Conservation (phyloP, 2,113 vertebrate genomes). For the Ochotona princeps region DNA sequence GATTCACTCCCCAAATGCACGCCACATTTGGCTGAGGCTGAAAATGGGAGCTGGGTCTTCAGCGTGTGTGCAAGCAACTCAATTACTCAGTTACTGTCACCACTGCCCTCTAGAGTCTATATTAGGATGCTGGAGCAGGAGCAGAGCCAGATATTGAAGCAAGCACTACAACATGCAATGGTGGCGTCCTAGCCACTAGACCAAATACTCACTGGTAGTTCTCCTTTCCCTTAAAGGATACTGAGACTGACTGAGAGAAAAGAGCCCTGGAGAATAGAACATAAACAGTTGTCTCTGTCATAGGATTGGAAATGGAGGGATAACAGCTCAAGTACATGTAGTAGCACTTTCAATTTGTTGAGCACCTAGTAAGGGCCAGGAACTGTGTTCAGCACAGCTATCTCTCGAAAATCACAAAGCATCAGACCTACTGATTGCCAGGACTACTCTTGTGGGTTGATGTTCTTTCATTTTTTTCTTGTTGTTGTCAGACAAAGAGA, state of each 20-base stretch:
- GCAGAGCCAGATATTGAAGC: too few species aligned
- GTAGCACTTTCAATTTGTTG: neutral
- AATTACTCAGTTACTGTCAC: too few species aligned
- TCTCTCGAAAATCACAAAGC: neutral
- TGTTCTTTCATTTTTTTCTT: neutral
- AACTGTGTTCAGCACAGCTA: neutral
- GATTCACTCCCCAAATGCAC: too few species aligned
- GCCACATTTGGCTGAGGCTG: too few species aligned
- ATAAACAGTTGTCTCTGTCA: neutral
- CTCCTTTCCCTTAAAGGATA: neutral
- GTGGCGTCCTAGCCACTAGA: too few species aligned
- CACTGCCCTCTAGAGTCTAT: too few species aligned
- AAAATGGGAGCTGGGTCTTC: too few species aligned
- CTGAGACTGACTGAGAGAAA: neutral
- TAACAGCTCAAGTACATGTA: neutral
- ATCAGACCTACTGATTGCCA: neutral
- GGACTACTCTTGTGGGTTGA: neutral
- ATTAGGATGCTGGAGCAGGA: too few species aligned
- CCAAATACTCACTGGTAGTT: neutral
- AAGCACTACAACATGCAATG: too few species aligned
- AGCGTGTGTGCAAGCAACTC: too few species aligned
- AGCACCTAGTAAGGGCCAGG: neutral
- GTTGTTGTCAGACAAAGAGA: too few species aligned
- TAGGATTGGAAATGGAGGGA: neutral
- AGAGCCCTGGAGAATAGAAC: neutral